These are phyloP conservation scores for Psittacula cyanocephala DNA, from an alignment of 2,113 vertebrate genomes.

Conservation along the genomic window DNA sequence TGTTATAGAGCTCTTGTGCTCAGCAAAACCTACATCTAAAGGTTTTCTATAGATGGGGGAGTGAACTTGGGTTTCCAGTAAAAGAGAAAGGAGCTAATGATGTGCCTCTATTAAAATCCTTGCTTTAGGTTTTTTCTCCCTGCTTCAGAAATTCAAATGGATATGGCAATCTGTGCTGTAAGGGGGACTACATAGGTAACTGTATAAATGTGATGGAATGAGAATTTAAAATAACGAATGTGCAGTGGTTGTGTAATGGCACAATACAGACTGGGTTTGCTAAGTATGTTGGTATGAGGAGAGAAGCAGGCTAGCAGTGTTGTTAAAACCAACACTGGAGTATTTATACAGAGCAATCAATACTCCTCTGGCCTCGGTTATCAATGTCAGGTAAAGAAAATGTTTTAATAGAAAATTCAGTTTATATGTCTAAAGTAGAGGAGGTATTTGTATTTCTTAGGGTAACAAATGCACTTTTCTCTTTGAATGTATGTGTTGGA, in stretches of 20 bases:
- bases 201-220: not conserved
- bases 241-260: not conserved
- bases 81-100: not conserved
- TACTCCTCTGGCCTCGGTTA: not conserved
- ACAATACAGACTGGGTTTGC: not conserved
- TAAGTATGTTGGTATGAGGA: not conserved
- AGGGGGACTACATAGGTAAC: not conserved
- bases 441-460: not conserved
- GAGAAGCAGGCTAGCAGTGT: not conserved
- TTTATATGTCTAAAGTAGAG: not conserved
- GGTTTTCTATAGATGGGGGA: not conserved
- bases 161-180: not conserved
- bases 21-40: not conserved
- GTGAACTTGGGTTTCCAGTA: not conserved
- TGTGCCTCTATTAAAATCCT: not conserved
- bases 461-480: not conserved
- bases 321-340: not conserved
- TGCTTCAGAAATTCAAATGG: conserved; percentile 7
- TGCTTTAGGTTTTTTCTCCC: not conserved
- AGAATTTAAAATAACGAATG: not conserved
- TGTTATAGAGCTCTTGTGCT: not conserved
- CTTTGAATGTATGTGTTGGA: not conserved
- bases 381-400: not conserved
- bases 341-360: not conserved
- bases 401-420: conserved; percentile 17